Base-by-base conservation (phyloP, 2,797 vertebrate genomes). In the Hephaestus fuliginosus region DNA sequence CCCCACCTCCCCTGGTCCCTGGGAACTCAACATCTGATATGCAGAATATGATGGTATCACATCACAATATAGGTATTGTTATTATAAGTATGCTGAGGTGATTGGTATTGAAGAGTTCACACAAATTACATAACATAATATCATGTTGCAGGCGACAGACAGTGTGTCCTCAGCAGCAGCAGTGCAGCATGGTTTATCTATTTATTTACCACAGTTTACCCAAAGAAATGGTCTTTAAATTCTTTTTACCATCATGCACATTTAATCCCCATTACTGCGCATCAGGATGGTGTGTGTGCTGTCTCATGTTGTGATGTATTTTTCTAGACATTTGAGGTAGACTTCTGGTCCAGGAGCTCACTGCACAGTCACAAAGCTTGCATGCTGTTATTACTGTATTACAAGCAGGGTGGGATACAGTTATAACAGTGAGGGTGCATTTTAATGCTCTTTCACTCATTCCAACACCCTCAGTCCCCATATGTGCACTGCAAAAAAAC, bases 171-270 rank as follows among this genome's bases (percentile, higher is more conserved):
- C 44, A 81, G 73, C 78, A 41, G 57, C 73, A 68, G 63, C 28
- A 75, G 80, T 82, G 91, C 88, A 80, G 66, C 91, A 91, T 93
- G 94, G 94, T 88, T 28, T 92, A 85, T 91, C 86, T 89, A 84
- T 64, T 55, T 22, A 39, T 63, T 55, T 51, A 55, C 76, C 80
- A 89, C 90, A 90, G 93, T 94, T 60, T 33, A 36, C 44, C 12
- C 20, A 88, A 28, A 62, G 4, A 62, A 57, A 74, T 39, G 2
- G 18, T 36, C 30, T 36, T 9, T 30, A 3, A 74, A 60, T 11
- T 20, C 7, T 74, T 39, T 69, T 39, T 1, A 39, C 30, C 30
- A 6, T 25, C 7, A 17, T 56, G 41, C 13, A 76, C 6, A 11
- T 83, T 25, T 2, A 10, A 73, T 11, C 48, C 18, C 12, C 7